phyloP scores from a whole-genome alignment of 2,797 vertebrate genomes.

The Myoxocephalus aenaeus region DNA sequence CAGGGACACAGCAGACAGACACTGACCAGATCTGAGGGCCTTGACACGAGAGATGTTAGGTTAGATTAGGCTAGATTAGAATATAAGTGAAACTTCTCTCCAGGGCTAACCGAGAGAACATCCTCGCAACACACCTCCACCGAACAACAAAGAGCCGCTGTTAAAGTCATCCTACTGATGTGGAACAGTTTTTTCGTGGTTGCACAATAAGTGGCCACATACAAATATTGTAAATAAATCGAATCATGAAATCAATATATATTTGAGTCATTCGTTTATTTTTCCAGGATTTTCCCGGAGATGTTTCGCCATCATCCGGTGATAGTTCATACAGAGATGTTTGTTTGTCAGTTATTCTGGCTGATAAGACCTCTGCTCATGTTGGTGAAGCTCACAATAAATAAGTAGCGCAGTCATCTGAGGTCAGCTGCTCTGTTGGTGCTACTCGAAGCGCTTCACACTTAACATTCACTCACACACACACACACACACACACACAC shows the following conservation, averaged over 20 bases:
- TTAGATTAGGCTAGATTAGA: too few species aligned
- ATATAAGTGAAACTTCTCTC: too few species aligned
- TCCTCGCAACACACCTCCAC: too few species aligned
- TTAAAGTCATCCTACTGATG: too few species aligned
- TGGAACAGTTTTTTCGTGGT: too few species aligned
- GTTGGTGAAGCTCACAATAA: not conserved
- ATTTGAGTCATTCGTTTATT: not conserved
- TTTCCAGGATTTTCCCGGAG: not conserved
- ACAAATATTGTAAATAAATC: too few species aligned
- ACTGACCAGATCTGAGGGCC: not conserved
- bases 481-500: not conserved
- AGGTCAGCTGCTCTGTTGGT: constrained; percentile 16
- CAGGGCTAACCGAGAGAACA: too few species aligned
- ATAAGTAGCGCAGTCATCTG: not conserved
- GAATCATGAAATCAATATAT: too few species aligned
- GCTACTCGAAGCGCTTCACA: not conserved
- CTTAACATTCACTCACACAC: not conserved
- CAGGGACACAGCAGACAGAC: not conserved
- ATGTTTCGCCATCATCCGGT: not conserved
- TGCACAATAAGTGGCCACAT: too few species aligned
- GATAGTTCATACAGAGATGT: not conserved
- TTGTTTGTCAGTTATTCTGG: not conserved
- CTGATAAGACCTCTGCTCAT: not conserved
- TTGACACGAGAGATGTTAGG: too few species aligned
- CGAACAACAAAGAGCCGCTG: too few species aligned